phyloP scores from a whole-genome alignment of 1,140 invertebrate species.

The Lordiphosa clarofinis region DNA sequence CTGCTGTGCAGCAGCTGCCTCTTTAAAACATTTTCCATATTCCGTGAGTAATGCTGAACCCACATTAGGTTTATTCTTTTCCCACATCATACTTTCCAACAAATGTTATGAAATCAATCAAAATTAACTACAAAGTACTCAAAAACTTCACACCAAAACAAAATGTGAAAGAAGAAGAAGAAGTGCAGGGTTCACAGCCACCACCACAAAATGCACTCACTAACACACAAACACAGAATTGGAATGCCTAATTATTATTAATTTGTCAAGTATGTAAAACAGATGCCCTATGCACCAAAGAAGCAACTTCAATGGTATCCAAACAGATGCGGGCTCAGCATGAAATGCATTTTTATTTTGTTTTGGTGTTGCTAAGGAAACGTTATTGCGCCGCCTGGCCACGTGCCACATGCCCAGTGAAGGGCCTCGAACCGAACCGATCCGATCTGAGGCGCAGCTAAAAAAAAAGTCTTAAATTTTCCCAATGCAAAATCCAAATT shows the following conservation, averaged over 20 bases:
- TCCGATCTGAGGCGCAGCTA: conserved; percentile 7
- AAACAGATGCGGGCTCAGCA: conserved; percentile 49
- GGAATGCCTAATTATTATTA: conserved; percentile 71
- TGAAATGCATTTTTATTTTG: conserved; percentile 19
- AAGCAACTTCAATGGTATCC: conserved; percentile 9
- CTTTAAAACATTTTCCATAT: too few species aligned
- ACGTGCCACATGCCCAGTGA: conserved; percentile 33
- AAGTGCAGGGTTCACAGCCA: background rate
- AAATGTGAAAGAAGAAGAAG: background rate
- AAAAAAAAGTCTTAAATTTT: conserved; percentile 29
- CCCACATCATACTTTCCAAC: conserved; percentile 27
- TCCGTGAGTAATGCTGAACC: background rate
- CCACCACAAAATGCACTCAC: conserved; percentile 24
- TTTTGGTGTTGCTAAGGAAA: conserved; percentile 27
- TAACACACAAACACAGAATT: conserved; percentile 19
- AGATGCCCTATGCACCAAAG: conserved; percentile 54
- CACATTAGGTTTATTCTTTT: conserved; percentile 17
- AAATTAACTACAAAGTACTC: conserved; percentile 33
- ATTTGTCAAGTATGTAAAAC: conserved; percentile 77
- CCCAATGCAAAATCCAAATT: conserved; percentile 60
- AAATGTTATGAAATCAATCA: conserved; percentile 58
- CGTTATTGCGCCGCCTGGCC: conserved; percentile 33
- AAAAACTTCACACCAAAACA: conserved; percentile 12
- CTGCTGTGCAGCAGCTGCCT: too few species aligned
- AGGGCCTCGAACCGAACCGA: conserved; percentile 22